phyloP scores from a whole-genome alignment of 1,140 invertebrate species.

The Luehdorfia chinensis region DNA sequence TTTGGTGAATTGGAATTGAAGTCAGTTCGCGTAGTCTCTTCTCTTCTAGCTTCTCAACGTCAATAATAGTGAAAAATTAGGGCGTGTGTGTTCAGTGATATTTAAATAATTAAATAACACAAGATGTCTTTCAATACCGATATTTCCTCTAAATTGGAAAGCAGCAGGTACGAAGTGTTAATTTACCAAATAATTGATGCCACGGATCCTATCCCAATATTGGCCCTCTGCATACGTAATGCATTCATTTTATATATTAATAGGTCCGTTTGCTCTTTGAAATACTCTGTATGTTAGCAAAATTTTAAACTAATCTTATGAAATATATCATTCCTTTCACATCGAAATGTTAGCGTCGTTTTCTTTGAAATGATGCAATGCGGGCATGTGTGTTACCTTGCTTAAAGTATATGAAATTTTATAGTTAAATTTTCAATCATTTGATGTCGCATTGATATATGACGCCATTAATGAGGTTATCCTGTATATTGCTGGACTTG shows the following conservation, averaged over 20 bases:
- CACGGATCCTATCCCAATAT: slow-evolving; percentile 13
- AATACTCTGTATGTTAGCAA: not conserved
- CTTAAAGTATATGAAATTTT: not conserved
- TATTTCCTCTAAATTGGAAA: slow-evolving; percentile 69
- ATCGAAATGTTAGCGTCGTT: slow-evolving; percentile 31
- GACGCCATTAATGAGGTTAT: too few species aligned
- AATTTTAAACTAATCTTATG: too few species aligned
- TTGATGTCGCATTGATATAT: too few species aligned
- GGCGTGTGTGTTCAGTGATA: slow-evolving; percentile 72
- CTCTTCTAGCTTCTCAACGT: slow-evolving; percentile 43
- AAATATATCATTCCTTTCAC: slow-evolving; percentile 29
- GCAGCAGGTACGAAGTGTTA: slow-evolving; percentile 60
- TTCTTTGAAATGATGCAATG: slow-evolving; percentile 26
- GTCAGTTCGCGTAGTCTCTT: slow-evolving; percentile 60
- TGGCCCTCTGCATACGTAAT: not conserved
- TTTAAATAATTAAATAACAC: slow-evolving; percentile 64
- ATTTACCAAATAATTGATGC: slow-evolving; percentile 15
- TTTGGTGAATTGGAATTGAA: slow-evolving; percentile 32
- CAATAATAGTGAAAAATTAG: slow-evolving; percentile 52
- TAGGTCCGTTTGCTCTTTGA: not conserved
- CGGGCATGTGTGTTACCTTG: not conserved
- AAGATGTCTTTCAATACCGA: slow-evolving; percentile 73
- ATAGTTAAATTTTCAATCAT: too few species aligned
- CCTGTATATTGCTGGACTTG: too few species aligned
- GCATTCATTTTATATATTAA: not conserved